Evolutionary conservation across 92 coral and sea anemone species (phyloP).

Genomic region (Muricea muricata): DNA sequence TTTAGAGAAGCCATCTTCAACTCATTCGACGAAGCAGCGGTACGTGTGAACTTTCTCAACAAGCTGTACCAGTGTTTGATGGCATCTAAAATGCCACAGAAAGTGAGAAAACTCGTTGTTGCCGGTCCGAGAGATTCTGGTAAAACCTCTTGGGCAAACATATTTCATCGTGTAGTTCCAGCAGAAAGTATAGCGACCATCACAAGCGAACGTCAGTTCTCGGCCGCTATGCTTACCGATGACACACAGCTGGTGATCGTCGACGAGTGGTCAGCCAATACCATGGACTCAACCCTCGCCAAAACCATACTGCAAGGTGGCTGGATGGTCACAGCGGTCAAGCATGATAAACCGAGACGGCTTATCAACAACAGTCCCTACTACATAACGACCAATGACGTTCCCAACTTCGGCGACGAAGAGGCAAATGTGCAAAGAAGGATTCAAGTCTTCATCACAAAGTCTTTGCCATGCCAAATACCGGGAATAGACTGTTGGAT

Average conservation of each 20-base stretch:
- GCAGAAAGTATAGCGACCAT: slow-evolving; percentile 13
- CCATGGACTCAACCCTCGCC: slow-evolving; percentile 22
- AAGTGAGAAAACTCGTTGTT: slow-evolving; percentile 30
- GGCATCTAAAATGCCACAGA: slow-evolving; percentile 16
- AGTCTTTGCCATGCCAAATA: background rate
- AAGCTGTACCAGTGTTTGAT: slow-evolving; percentile 33
- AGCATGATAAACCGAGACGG: slow-evolving; percentile 23
- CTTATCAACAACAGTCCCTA: background rate
- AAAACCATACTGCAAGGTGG: slow-evolving; percentile 40
- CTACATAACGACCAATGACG: slow-evolving; percentile 24
- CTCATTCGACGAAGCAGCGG: background rate
- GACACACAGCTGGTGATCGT: slow-evolving; percentile 32
- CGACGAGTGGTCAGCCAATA: slow-evolving; percentile 16
- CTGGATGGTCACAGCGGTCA: slow-evolving; percentile 22
- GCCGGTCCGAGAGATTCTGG: slow-evolving; percentile 21
- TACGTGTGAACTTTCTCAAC: slow-evolving; percentile 35
- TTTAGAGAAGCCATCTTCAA: slow-evolving; percentile 23
- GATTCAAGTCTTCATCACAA: background rate
- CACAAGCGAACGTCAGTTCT: slow-evolving; percentile 27
- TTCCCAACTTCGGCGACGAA: slow-evolving; percentile 32
- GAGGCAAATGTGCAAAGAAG: slow-evolving; percentile 1
- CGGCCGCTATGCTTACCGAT: slow-evolving; percentile 27
- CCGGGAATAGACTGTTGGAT: slow-evolving; percentile 15
- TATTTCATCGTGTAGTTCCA: background rate
- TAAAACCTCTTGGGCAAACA: slow-evolving; percentile 35